phyloP scores from a whole-genome alignment of 2,113 vertebrate genomes.

The Seriola rivoliana region DNA sequence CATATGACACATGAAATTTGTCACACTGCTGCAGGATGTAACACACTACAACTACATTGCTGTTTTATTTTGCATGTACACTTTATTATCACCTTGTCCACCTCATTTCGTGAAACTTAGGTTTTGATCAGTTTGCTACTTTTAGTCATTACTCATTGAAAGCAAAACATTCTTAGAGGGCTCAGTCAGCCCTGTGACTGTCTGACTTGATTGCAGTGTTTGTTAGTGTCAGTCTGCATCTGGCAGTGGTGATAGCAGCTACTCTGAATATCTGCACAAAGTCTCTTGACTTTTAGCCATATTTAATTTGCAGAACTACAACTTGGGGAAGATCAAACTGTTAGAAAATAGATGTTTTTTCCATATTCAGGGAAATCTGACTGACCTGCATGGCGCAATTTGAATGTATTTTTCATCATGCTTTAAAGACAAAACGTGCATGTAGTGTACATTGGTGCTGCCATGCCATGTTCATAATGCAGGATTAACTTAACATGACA shows the following conservation, averaged over 20 bases:
- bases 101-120: too few relatives aligned
- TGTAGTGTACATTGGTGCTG: slow-evolving; percentile 17
- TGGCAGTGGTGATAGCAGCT: slow-evolving; percentile 24
- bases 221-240: slow-evolving; percentile 5
- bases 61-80: too few relatives aligned
- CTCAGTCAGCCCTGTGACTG: not conserved
- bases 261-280: slow-evolving; percentile 18
- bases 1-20: slow-evolving; percentile 7
- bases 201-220: slow-evolving; percentile 10
- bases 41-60: not conserved
- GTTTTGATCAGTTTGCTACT: too few relatives aligned
- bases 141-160: not conserved
- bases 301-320: slow-evolving; percentile 45
- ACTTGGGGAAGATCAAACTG: not conserved
- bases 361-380: not conserved
- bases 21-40: slow-evolving; percentile 13
- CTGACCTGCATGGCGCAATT: not conserved
- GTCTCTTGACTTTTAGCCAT: slow-evolving; percentile 24
- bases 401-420: not conserved
- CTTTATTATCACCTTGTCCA: too few relatives aligned
- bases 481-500: slow-evolving; percentile 68
- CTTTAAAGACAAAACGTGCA: not conserved
- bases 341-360: slow-evolving; percentile 12
- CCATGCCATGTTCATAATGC: slow-evolving; percentile 34
- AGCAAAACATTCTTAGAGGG: not conserved